phyloP scores from a whole-genome alignment of 1,140 invertebrate species.

The Hormaphis cornu region DNA sequence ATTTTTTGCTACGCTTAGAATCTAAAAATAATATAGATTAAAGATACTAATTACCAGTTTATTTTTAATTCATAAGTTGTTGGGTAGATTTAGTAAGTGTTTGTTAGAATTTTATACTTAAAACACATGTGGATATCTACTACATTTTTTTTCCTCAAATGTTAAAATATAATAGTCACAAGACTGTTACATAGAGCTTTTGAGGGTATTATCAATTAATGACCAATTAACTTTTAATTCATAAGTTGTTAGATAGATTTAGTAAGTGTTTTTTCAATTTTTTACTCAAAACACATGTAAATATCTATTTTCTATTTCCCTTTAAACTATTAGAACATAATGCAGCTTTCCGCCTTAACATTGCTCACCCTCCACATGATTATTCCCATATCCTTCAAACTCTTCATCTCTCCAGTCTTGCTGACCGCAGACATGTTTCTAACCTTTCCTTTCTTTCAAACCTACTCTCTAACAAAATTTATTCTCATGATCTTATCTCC shows the following conservation, averaged over 20 bases:
- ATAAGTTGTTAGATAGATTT: neutral
- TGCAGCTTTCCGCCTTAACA: no score
- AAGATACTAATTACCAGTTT: no score
- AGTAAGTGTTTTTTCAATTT: neutral
- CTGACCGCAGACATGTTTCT: no score
- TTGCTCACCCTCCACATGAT: no score
- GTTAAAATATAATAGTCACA: neutral
- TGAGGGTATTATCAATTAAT: neutral
- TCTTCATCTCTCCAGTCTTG: no score
- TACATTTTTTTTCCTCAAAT: neutral
- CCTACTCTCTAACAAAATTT: no score
- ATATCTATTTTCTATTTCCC: neutral
- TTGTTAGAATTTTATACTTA: neutral
- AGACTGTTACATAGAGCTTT: neutral
- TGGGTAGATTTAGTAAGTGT: constrained; percentile 15
- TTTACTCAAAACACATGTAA: constrained; percentile 7
- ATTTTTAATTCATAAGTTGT: neutral
- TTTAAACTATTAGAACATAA: neutral
- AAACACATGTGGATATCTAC: constrained; percentile 20
- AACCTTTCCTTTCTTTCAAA: no score
- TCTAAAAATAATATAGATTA: no score
- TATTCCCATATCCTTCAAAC: no score
- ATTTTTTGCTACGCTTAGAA: no score
- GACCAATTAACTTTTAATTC: no score
- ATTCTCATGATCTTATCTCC: no score